phyloP scores from a whole-genome alignment of 2,888 invertebrate genomes.

The Mechanitis messenoides region DNA sequence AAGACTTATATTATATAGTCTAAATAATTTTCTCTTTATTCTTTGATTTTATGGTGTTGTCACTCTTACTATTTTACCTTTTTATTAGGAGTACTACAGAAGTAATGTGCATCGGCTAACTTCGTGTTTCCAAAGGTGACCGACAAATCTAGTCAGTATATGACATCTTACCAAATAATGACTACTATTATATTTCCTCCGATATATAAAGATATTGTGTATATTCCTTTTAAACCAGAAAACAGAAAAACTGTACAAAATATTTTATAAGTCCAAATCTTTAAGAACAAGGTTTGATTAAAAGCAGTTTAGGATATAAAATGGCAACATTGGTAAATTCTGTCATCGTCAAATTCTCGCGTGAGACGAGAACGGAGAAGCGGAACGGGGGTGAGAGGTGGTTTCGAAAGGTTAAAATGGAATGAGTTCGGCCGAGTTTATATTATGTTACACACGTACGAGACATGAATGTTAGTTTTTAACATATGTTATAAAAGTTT shows the following conservation, averaged over 20 bases:
- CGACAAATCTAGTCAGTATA: too few species aligned
- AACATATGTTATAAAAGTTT: conserved; percentile 18
- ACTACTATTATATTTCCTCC: too few species aligned
- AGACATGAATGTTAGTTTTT: background rate
- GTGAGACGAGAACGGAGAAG: background rate
- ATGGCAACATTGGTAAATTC: background rate
- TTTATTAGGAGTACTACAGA: background rate
- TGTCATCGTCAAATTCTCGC: background rate
- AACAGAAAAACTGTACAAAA: too few species aligned
- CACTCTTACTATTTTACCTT: background rate
- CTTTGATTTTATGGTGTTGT: conserved; percentile 4
- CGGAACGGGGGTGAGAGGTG: conserved; percentile 8
- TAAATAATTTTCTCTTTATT: background rate
- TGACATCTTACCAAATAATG: too few species aligned
- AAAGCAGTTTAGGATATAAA: background rate
- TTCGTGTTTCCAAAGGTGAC: too few species aligned
- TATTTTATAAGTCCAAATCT: background rate
- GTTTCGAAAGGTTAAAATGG: conserved; percentile 13
- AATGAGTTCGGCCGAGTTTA: conserved; percentile 11
- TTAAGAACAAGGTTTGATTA: too few species aligned
- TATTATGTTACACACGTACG: conserved; percentile 6
- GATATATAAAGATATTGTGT: too few species aligned
- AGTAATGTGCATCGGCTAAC: background rate
- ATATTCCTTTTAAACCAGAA: too few species aligned
- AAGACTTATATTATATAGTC: too few species aligned